Evolutionary conservation across 2,113 vertebrate genomes (phyloP), one percentile per base, ranked within the genome.

Genomic region (Atractosteus spatula): DNA sequence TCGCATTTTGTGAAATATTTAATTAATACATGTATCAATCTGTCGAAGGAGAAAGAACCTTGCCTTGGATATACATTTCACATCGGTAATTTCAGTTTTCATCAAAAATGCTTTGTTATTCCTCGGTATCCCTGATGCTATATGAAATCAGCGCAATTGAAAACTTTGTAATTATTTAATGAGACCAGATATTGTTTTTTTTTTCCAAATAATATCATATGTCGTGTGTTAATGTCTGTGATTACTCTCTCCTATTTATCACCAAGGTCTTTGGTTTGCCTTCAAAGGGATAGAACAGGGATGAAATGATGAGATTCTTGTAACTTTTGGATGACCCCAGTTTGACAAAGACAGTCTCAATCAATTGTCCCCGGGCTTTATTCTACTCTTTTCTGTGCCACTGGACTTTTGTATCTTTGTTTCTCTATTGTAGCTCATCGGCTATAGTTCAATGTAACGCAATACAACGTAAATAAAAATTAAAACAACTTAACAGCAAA

Each of bases 271-370:
- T 71, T 76, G 78, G 71, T 80, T 75, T 8, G 43, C 74, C 70
- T 77, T 80, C 80, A 88, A 87, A 85, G 68, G 77, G 82, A 79
- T 70, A 76, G 79, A 82, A 74, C 80, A 85, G 47, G 47, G 84
- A 85, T 88, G 85, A 88, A 88, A 86, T 82, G 90, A 92, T 94
- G 91, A 94, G 94, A 95, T 94, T 93, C 89, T 88, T 91, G 92
- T 98, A 97, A 98, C 97, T 98, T 98, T 95, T 95, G 90, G 90
- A 92, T 99, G 97, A 99, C 96, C 96, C 91, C 93, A 92, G 83
- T 74, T 77, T 92, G 89, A 98, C 97, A 98, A 98, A 98, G 97
- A 91, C 91, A 79, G 75, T 91, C 79, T 86, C 82, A 88, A 89
- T 90, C 92, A 92, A 90, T 92, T 91, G 92, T 92, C 87, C 78